These are phyloP conservation scores for Heliconius charithonia DNA, from an alignment of 2,888 invertebrate genomes.

Conservation along the genomic window DNA sequence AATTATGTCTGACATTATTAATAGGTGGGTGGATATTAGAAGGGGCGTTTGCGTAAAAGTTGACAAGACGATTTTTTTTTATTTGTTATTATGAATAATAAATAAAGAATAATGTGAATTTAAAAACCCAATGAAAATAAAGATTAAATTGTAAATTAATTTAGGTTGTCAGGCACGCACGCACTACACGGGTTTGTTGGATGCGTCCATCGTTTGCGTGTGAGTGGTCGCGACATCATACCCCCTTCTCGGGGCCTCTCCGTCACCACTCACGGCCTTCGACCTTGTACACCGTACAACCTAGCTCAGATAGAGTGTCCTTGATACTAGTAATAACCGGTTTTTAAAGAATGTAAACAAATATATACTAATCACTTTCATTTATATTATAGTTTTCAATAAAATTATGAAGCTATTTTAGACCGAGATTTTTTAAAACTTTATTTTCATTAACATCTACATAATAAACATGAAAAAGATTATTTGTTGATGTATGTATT, in stretches of 20 bases:
- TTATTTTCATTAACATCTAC: background rate
- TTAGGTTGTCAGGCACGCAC: slow-evolving; percentile 90
- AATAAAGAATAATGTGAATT: background rate
- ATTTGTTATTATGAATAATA: background rate
- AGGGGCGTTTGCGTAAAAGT: background rate
- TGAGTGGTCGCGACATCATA: slow-evolving; percentile 85
- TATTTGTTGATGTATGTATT: background rate
- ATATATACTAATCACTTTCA: background rate
- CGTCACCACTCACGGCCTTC: slow-evolving; percentile 66
- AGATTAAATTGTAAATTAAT: background rate
- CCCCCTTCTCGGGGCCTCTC: slow-evolving; percentile 81
- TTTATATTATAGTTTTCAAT: background rate
- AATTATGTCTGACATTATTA: background rate
- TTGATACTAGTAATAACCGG: slow-evolving; percentile 45
- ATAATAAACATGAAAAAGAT: background rate
- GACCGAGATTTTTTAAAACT: background rate
- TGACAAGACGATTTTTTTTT: background rate
- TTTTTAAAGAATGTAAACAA: slow-evolving; percentile 13
- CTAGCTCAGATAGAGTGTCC: slow-evolving; percentile 73
- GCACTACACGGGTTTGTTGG: slow-evolving; percentile 91
- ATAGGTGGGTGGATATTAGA: background rate
- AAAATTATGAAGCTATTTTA: background rate
- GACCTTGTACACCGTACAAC: slow-evolving; percentile 74
- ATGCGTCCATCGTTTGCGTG: slow-evolving; percentile 90
- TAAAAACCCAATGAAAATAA: background rate